A percentile compares a stretch with the other conserved stretches of the same genome.
phyloP scores from a whole-genome alignment of 2,113 vertebrate species.

The Calidris pugnax region DNA sequence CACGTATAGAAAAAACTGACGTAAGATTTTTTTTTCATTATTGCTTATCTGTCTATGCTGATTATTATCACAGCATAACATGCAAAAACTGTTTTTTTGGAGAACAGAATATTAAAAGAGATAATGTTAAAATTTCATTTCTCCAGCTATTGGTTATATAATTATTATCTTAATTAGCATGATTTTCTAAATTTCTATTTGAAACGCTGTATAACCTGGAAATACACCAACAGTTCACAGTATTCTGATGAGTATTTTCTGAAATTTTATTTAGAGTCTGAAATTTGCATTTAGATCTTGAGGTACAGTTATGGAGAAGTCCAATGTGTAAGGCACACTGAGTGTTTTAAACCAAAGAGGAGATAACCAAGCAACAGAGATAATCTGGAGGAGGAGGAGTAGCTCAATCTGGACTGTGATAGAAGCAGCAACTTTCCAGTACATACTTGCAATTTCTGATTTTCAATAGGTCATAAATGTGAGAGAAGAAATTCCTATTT shows the following conservation, averaged over 20 bases:
- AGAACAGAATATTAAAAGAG: background rate
- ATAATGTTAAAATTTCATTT: background rate
- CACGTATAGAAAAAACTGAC: background rate
- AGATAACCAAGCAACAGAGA: background rate
- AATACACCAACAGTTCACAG: background rate
- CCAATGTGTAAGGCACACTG: background rate
- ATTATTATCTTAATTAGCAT: background rate
- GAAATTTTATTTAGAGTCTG: background rate
- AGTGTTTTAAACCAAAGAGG: background rate
- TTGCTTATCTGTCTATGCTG: background rate
- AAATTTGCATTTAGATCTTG: background rate
- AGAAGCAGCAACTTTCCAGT: background rate
- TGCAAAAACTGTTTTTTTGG: background rate
- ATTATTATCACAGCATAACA: background rate
- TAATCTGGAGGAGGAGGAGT: background rate
- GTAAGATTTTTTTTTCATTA: background rate
- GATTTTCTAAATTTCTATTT: background rate
- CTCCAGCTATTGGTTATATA: background rate
- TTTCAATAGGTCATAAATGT: conserved; percentile 58
- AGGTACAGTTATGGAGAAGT: background rate
- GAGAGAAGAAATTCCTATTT: conserved; percentile 70
- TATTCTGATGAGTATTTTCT: background rate
- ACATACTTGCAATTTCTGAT: conserved; percentile 69
- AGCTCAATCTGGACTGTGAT: background rate
- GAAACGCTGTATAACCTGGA: background rate